Base-by-base conservation (phyloP, 1,140 invertebrate genomes). In the Ridgeia piscesae region DNA sequence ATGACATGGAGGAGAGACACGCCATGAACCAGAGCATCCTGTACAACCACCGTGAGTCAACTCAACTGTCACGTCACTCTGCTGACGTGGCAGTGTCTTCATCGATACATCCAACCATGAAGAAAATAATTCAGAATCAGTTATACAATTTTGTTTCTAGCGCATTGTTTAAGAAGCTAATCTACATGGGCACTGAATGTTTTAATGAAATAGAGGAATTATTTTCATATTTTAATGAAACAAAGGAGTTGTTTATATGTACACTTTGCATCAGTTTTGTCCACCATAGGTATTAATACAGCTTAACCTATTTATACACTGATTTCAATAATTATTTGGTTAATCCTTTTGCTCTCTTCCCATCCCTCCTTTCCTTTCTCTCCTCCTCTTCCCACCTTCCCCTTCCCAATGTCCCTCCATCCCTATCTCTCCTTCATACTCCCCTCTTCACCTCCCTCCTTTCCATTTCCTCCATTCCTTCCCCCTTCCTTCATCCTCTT, bases 1-100 rank as follows among this genome's bases (percentile, higher is more conserved):
- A 93, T 77, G 92, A 92, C 33, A 42, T 58, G 33, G 88, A 91
- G 21, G 95, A 96, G 92, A 95, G 93, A 34, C 93, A 94, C 90
- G 93, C 93, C 89, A 96, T 96, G 95, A 96, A 96, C 91, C 95
- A 96, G 91, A 95, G 95, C 92, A 95, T 96, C 31, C 94, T 96
- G 93, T 95, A 95, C 34, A 96, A 95, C 90, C 95, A 96, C 93
- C 95, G 95, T 96, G 93, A 94, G 94, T 94, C 35, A 21, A 14
- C 34, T 9, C 34, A 21, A 11, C 35, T 6, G 8, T 2, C 9
- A 6, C n/a, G 4, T 90, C 11, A 4, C 42, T 42, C 11, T 6
- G 42, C 89, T 90, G 6, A n/a, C 11, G 1, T 21, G 34, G 34
- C 89, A 2, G 14, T 31, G n/a, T 35, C 48, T 92, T 77, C 27